Conservation (phyloP, 2,113 vertebrate species). For the Heptranchias perlo region DNA sequence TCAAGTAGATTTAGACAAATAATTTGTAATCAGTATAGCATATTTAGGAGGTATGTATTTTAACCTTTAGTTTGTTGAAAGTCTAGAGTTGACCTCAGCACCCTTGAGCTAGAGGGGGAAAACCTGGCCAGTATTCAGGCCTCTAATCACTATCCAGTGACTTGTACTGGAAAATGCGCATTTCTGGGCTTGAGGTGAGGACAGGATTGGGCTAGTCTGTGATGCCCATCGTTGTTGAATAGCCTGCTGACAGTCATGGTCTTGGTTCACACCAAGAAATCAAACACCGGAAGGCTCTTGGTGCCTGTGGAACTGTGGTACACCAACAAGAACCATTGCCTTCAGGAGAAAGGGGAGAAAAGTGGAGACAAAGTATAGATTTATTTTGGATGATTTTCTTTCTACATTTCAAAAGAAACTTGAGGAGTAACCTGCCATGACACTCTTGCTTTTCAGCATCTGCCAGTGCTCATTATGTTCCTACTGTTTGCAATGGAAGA, state of each 20-base stretch:
- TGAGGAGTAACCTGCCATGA: slow-evolving; percentile 10
- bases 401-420: not conserved
- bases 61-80: not conserved
- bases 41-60: not conserved
- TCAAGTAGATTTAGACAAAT: too few relatives aligned
- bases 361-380: not conserved
- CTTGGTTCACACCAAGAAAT: not conserved
- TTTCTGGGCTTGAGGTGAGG: not conserved
- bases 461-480: slow-evolving; percentile 77
- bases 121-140: not conserved
- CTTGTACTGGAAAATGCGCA: too few relatives aligned
- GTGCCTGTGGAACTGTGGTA: not conserved
- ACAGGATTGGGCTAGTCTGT: not conserved
- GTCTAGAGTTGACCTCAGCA: not conserved
- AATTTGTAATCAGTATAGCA: too few relatives aligned
- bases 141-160: not conserved
- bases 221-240: not conserved
- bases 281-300: not conserved
- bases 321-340: not conserved
- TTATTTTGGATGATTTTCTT: not conserved
- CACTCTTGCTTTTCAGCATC: slow-evolving; percentile 69
- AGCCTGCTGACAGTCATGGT: not conserved
- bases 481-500: slow-evolving; percentile 88
- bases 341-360: not conserved
- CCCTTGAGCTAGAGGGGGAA: not conserved